Evolutionary conservation across 2,113 vertebrate genomes (phyloP), one percentile per base, ranked within the genome.

Genomic region (Polypterus senegalus): DNA sequence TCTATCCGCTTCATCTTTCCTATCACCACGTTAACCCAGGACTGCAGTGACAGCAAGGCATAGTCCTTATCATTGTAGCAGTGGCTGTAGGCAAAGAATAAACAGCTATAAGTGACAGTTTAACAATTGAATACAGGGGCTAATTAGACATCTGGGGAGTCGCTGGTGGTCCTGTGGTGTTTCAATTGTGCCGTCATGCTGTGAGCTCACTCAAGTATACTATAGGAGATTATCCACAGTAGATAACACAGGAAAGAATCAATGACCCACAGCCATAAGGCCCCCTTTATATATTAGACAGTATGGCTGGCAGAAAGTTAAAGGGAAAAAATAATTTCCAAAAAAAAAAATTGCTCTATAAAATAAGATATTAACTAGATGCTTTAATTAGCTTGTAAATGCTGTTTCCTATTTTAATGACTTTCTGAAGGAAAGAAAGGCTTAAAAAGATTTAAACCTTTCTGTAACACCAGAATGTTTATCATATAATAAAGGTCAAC

Each of bases 1-100:
- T 92, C 76, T 70, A 99, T 92, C 74, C 73, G 78, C 9, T 79
- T 89, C 90, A 98, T 89, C 81, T 88, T 93, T 53, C 82, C 95
- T 5, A 74, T 81, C 72, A 97, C 86, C 45, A 90, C 74, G 0
- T 67, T 79, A 69, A 93, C 72, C 81, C 86, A 88, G 69, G 88
- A 87, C 46, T 69, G 77, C 72, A 97, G 78, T 5, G 88, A 90
- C 69, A 95, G 83, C 81, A 82, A 71, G 43, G 79, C 82, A 58
- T 89, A 72, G 82, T 91, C 88, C 72, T 80, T 81, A 69, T 86
- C 79, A 74, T 74, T 87, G 85, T 87, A 94, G 58, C 86, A 84
- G 74, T 97, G 84, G 73, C 96, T 97, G 81, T 1, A 10, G 75
- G 79, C 71, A 79, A 77, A 82, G 69, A 73, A 27, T 68, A 45